Percentiles rank a stretch among this genome's conserved stretches.
These are phyloP conservation scores for Acanthopagrus latus DNA, from an alignment of 2,797 vertebrate genomes.

Conservation along the genomic window DNA sequence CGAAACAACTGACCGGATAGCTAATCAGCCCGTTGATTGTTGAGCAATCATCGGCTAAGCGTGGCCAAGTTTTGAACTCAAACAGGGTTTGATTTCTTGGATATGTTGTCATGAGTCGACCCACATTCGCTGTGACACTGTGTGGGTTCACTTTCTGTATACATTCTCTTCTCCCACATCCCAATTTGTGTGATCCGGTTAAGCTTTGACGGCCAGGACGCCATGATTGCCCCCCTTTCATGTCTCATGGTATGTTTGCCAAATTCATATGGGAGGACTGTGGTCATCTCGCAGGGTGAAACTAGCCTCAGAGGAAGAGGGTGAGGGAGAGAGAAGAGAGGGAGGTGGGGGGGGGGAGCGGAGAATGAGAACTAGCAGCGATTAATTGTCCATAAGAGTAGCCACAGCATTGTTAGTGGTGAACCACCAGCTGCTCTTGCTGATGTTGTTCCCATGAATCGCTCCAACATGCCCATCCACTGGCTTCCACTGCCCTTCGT, in stretches of 20 bases:
- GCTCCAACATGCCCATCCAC: slow-evolving; percentile 73
- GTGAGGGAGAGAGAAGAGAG: slow-evolving; percentile 41
- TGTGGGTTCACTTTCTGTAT: slow-evolving; percentile 35
- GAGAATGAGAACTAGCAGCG: slow-evolving; percentile 81
- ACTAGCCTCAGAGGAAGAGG: slow-evolving; percentile 59
- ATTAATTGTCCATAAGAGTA: slow-evolving; percentile 86
- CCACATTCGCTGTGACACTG: slow-evolving; percentile 6
- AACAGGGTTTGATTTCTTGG: slow-evolving; percentile 43
- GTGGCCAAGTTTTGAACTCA: slow-evolving; percentile 17
- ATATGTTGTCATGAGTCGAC: slow-evolving; percentile 32
- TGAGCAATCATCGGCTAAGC: slow-evolving; percentile 46
- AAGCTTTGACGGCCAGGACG: slow-evolving; percentile 62
- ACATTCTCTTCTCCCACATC: slow-evolving; percentile 37
- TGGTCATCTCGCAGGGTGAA: slow-evolving; percentile 68
- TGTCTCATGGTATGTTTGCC: slow-evolving; percentile 68
- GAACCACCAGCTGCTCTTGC: slow-evolving; percentile 82
- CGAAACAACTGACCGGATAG: slow-evolving; percentile 47
- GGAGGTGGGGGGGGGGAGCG: slow-evolving; percentile 35
- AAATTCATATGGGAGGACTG: slow-evolving; percentile 69
- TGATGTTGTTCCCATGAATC: slow-evolving; percentile 84
- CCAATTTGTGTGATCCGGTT: slow-evolving; percentile 47
- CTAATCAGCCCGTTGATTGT: slow-evolving; percentile 43
- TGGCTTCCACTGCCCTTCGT: slow-evolving; percentile 66
- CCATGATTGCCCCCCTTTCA: slow-evolving; percentile 65
- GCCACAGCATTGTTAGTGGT: slow-evolving; percentile 87